Percentiles rank a stretch among this genome's conserved stretches.
Evolutionary conservation across 2,113 vertebrate species (phyloP).

Genomic region (Piaya cayana): DNA sequence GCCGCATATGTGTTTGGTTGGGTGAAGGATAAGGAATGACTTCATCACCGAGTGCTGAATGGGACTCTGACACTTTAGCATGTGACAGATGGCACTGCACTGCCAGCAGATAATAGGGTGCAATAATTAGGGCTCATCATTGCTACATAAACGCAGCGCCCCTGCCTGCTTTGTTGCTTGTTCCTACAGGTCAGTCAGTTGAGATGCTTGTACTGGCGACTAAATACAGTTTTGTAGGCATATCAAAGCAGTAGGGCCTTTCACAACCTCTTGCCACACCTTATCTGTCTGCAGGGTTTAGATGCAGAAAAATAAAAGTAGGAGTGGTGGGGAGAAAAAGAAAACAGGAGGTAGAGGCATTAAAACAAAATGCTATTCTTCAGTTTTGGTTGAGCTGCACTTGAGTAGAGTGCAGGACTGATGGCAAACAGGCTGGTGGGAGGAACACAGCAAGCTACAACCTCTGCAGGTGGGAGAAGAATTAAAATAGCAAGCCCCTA

Average conservation of each 20-base stretch:
- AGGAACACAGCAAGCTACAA: not conserved
- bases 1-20: not conserved
- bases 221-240: fast-evolving
- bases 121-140: not conserved
- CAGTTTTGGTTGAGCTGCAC: not conserved
- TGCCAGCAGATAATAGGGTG: not conserved
- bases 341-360: not conserved
- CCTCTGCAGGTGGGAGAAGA: not conserved
- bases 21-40: not conserved
- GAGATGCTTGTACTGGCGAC: not conserved
- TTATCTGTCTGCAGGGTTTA: not conserved
- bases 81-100: not conserved
- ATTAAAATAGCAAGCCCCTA: not conserved
- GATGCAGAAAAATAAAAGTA: not conserved
- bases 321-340: no score
- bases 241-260: not conserved
- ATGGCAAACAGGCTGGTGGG: not conserved
- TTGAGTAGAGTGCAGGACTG: not conserved
- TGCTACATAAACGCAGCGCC: not conserved
- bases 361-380: not conserved
- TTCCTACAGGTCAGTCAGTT: not conserved
- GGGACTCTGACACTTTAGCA: not conserved
- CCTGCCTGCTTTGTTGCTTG: not conserved
- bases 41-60: not conserved
- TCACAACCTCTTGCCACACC: not conserved